Base-by-base conservation (phyloP, 2,113 vertebrate species). In the Papio anubis region DNA sequence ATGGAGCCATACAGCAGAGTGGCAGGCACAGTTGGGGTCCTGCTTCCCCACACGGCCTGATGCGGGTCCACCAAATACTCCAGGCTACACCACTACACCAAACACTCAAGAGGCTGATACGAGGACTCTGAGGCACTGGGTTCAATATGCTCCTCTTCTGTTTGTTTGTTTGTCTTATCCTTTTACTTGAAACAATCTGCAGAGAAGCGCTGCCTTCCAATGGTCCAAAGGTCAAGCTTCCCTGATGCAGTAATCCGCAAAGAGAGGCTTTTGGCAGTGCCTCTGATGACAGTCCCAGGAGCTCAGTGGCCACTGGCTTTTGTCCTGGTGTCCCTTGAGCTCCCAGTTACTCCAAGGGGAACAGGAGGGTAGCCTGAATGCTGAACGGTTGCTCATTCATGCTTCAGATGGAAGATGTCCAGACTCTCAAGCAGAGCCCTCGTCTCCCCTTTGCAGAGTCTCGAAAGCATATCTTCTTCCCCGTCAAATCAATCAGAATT, bases 181-280 rank as follows among this genome's bases (percentile, higher is more conserved):
- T 98, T 97, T 99, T 97, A 97, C 94, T 94, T 40, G 89, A 81
- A 98, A 98, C 96, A 98, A 76, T 97, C 97, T 97, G 80, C 86
- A 98, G 97, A 98, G 92, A 93, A 75, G 89, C n/a, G 86, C 91
- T 96, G 96, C 97, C 98, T 97, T 97, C 98, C 45, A 0, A 14
- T 86, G 98, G 97, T 94, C 98, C 96, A 98, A 95, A 98, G 98
- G 97, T 98, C 96, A 97, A 97, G 84, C 81, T 78, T 40, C 96
- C 84, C 84, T 98, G 97, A 59, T 86, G 88, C 82, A 75, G 97
- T 93, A 43, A 13, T 97, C 90, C 92, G 88, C 72, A 97, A 95
- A 88, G 52, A 40, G 88, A 97, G 66, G 97, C n/a, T 35, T 84
- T 94, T 50, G 96, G 95, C 93, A 96, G 82, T 70, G 82, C 90